A percentile compares a stretch with the other conserved stretches of the same genome.
Evolutionary conservation across 1,140 invertebrate species (phyloP).

Genomic region (Trichogramma pretiosum): DNA sequence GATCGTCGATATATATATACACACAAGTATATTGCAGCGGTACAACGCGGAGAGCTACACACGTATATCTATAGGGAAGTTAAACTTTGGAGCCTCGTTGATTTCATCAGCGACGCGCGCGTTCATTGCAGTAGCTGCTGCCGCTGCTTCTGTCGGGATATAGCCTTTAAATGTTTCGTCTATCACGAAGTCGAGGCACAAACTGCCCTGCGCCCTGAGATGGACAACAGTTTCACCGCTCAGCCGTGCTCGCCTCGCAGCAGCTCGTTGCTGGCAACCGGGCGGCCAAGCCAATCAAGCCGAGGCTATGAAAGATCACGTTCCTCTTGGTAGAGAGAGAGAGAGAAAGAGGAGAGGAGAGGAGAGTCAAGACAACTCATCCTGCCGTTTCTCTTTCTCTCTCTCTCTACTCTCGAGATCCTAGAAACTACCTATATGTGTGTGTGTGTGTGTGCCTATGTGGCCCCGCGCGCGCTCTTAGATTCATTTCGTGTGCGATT

Average conservation of each 20-base stretch:
- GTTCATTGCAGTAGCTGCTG: no score
- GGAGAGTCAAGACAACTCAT: constrained; percentile 24
- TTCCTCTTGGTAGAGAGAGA: no score
- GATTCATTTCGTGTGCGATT: no score
- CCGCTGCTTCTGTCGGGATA: constrained; percentile 40
- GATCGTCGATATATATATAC: no score
- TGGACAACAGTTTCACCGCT: constrained; percentile 8
- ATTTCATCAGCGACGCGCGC: constrained; percentile 46
- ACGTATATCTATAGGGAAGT: constrained; percentile 32
- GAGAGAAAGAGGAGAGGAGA: no score
- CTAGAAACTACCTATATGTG: background rate
- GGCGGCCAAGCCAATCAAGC: constrained; percentile 37
- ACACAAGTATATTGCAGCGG: no score
- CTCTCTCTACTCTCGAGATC: background rate
- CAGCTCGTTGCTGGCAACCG: no score
- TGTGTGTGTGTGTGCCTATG: no score
- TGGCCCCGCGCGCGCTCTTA: background rate
- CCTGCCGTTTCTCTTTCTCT: constrained; percentile 12
- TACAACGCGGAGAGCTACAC: constrained; percentile 19
- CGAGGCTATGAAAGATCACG: constrained; percentile 45
- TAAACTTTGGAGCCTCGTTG: constrained; percentile 23
- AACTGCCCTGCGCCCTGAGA: background rate
- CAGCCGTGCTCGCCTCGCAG: constrained; percentile 19
- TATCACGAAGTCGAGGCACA: background rate
- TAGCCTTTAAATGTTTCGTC: constrained; percentile 43